Percentiles rank a stretch among this genome's conserved stretches.
These are phyloP conservation scores for Trinectes maculatus DNA, from an alignment of 2,113 vertebrate species.

Conservation along the genomic window DNA sequence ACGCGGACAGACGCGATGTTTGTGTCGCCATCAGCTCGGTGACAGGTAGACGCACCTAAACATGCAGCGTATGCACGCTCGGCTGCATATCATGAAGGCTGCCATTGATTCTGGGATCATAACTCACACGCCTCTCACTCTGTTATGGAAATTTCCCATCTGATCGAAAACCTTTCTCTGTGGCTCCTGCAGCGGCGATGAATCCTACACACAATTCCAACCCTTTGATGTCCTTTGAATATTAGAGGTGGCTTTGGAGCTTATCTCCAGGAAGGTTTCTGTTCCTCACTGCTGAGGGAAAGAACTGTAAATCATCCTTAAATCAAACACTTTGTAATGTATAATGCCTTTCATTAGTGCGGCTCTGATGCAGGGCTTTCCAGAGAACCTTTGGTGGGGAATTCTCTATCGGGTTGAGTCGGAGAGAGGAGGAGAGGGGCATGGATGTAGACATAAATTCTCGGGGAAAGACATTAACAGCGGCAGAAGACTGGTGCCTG, in stretches of 20 bases:
- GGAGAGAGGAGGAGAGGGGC: conserved; percentile 62
- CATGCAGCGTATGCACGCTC: conserved; percentile 31
- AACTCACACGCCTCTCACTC: conserved; percentile 56
- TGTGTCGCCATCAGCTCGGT: conserved; percentile 40
- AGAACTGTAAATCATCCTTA: conserved; percentile 76
- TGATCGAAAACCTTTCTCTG: conserved; percentile 61
- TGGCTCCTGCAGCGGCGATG: conserved; percentile 36
- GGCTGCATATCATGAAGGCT: conserved; percentile 49
- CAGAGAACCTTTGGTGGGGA: conserved; percentile 58
- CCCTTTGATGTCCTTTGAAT: conserved; percentile 77
- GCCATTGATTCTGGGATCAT: conserved; percentile 58
- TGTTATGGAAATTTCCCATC: conserved; percentile 75
- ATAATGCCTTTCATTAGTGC: conserved; percentile 80
- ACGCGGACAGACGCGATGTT: conserved; percentile 45
- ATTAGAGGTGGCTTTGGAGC: conserved; percentile 58
- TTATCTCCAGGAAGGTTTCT: conserved; percentile 66
- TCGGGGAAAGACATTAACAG: conserved; percentile 67
- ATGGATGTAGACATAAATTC: conserved; percentile 72
- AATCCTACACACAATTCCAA: conserved; percentile 65
- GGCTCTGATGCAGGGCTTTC: conserved; percentile 68
- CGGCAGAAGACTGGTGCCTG: conserved; percentile 63
- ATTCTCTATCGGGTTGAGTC: conserved; percentile 72
- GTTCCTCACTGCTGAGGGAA: conserved; percentile 44
- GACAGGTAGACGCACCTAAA: conserved; percentile 33
- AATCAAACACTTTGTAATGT: conserved; percentile 82